phyloP scores from a whole-genome alignment of 2,797 vertebrate species.

The Acanthiza pusilla region DNA sequence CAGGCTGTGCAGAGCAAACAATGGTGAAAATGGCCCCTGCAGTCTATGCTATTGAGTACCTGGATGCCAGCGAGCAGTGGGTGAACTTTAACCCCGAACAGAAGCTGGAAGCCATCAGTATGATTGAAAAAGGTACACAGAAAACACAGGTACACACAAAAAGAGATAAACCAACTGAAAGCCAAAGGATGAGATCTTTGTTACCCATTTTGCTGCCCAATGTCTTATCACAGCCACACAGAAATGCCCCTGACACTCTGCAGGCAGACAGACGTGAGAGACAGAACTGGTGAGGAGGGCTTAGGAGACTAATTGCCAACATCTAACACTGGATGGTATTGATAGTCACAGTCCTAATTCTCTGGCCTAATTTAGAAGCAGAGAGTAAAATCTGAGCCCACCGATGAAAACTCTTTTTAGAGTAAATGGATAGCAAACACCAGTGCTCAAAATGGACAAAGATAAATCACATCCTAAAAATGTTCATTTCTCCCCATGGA shows the following conservation, averaged over 20 bases:
- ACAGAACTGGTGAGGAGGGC: not conserved
- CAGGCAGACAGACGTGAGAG: not conserved
- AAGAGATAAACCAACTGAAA: not conserved
- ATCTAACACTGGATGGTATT: not conserved
- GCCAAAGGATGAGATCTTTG: not conserved
- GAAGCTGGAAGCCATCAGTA: slow-evolving; percentile 59
- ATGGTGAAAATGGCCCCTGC: slow-evolving; percentile 76
- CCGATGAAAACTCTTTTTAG: not conserved
- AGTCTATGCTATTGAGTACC: slow-evolving; percentile 68
- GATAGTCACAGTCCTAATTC: not conserved
- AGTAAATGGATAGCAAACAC: not conserved
- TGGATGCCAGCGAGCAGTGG: slow-evolving; percentile 71
- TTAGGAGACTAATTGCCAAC: not conserved
- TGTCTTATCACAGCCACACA: not conserved
- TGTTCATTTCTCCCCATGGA: not conserved
- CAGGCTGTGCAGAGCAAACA: slow-evolving; percentile 74
- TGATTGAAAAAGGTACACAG: slow-evolving; percentile 66
- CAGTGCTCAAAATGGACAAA: not conserved
- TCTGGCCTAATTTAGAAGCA: not conserved
- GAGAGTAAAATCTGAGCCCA: not conserved
- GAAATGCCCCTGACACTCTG: not conserved
- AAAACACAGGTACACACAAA: too few relatives aligned
- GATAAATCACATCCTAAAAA: not conserved
- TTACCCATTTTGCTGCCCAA: fast-evolving
- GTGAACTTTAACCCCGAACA: slow-evolving; percentile 24